Evolutionary conservation across 2,113 vertebrate genomes (phyloP).

Genomic region (Rafetus swinhoei): DNA sequence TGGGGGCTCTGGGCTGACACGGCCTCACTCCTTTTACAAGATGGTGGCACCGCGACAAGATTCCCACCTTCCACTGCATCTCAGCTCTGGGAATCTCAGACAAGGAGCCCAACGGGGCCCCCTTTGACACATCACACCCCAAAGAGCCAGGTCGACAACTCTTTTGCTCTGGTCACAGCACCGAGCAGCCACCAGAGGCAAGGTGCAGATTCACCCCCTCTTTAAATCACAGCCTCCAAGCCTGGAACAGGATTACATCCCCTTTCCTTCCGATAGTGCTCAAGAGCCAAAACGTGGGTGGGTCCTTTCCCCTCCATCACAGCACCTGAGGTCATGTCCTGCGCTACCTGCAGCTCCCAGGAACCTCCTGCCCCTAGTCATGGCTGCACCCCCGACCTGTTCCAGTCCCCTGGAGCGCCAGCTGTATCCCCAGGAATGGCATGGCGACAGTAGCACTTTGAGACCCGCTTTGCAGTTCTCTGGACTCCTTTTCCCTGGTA

Average conservation of each 20-base stretch:
- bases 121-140: background rate
- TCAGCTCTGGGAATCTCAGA: constrained; percentile 39
- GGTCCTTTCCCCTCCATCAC: background rate
- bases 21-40: constrained; percentile 8
- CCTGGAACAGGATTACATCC: constrained; percentile 14
- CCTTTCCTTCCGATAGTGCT: constrained; percentile 22
- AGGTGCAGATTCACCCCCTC: background rate
- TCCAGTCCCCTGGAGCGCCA: background rate
- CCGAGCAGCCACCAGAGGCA: background rate
- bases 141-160: background rate
- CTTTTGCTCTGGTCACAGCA: background rate
- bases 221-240: background rate
- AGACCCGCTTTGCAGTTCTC: background rate
- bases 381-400: fast-evolving
- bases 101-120: constrained; percentile 34
- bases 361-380: background rate
- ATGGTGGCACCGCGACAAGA: constrained; percentile 22
- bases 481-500: background rate
- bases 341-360: background rate
- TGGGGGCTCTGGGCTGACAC: constrained; percentile 22
- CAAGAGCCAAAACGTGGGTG: background rate
- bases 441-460: background rate
- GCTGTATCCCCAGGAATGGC: background rate
- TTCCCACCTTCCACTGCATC: constrained; percentile 17
- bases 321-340: background rate